Base-by-base conservation (phyloP, 2,113 vertebrate species). In the Actenoides lindsayi region DNA sequence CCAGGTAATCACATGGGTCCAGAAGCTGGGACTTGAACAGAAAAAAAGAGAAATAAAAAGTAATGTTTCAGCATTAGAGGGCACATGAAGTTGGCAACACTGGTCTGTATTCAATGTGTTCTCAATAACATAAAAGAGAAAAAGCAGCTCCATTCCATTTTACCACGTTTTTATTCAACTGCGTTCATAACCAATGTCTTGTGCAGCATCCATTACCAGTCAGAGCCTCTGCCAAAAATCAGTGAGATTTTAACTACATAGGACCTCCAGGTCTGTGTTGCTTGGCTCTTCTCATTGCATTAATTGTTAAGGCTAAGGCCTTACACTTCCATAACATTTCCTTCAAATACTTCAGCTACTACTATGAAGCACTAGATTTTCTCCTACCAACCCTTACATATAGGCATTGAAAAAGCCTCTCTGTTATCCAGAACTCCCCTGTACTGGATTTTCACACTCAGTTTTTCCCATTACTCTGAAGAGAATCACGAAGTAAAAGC, bases 221-320 rank as follows among this genome's bases (percentile, higher is more conserved):
- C 39, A 92, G 41, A 87, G 51, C 13, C 31, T 69, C 21, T 56
- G 41, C 31, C 31, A 33, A 44, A 54, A 77, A 71, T 37, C 30
- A 89, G 51, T 51, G 42, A 53, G 11, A 59, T 28, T 85, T 75
- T 50, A 82, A 80, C 50, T 59, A 87, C 30, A 1, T 30, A 85
- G 83, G 79, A 89, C 33, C 42, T 35, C 17, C 20, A 91, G 33
- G 27, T 62, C 35, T 71, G 31, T n/a, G 39, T 42, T 84, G 14
- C n/a, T 79, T 74, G 28, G 37, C 94, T 94, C 83, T 92, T 79
- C 94, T 93, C 73, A 59, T 8, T 78, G 19, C 81, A 89, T 27
- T 88, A 74, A 67, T 28, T 85, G 84, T 69, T 51, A 91, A 39
- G 37, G 33, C 31, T 96, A 89, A 41, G 35, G 59, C 56, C 35